Percentiles rank a stretch among this genome's conserved stretches.
Conservation (phyloP, 2,797 vertebrate species). For the Eremophila alpestris region DNA sequence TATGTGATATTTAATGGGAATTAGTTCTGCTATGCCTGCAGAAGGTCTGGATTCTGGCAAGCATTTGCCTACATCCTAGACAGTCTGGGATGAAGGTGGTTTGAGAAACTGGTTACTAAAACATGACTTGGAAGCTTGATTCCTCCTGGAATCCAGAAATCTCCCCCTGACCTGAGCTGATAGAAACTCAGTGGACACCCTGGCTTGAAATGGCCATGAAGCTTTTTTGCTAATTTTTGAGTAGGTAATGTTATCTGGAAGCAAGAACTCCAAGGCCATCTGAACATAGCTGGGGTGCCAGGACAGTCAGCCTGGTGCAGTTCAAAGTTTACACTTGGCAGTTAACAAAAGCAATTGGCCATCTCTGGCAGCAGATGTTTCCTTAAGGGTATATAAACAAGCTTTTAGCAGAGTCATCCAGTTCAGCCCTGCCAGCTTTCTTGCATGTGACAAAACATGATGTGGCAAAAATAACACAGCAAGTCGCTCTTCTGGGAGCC, state of each 20-base stretch:
- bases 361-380: background rate
- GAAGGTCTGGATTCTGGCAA: background rate
- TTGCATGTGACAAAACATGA: background rate
- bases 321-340: background rate
- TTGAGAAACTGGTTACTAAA: background rate
- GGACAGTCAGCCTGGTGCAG: background rate
- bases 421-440: background rate
- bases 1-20: background rate
- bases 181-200: background rate
- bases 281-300: background rate
- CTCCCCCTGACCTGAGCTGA: background rate
- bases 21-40: background rate
- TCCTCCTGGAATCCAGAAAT: background rate
- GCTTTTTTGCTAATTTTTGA: background rate
- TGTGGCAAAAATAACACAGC: background rate
- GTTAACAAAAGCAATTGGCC: background rate
- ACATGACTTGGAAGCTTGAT: background rate
- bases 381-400: background rate
- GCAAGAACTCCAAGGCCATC: background rate
- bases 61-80: background rate
- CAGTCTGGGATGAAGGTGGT: background rate
- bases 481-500: background rate
- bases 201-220: background rate
- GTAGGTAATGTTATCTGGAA: background rate
- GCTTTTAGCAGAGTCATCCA: background rate